These are phyloP conservation scores for Acropora tenuis DNA, from an alignment of 64 coral and sea anemone species.

Conservation along the genomic window DNA sequence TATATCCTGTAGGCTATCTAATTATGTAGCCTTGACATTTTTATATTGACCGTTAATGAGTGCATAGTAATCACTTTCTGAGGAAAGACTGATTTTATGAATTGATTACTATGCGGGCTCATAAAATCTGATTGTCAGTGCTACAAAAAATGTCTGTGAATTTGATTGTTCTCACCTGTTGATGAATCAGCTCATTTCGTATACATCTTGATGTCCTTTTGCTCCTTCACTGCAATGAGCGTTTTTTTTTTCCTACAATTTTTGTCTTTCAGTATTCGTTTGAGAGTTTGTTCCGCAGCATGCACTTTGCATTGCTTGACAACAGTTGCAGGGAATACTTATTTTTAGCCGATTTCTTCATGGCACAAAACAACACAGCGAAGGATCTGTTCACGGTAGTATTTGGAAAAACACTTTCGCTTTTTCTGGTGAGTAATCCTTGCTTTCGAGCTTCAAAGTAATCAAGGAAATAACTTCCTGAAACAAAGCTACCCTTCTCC, in stretches of 20 bases:
- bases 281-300: slow-evolving; percentile 93
- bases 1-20: no score
- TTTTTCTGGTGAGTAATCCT: slow-evolving; percentile 84
- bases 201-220: neutral
- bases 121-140: no score
- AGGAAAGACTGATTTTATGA: no score
- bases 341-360: slow-evolving; percentile 95
- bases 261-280: slow-evolving; percentile 87
- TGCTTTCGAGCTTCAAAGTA: neutral
- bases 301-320: slow-evolving; percentile 92
- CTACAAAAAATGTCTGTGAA: no score
- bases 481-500: no score
- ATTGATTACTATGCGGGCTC: no score
- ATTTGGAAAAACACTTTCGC: slow-evolving; percentile 92
- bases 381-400: slow-evolving; percentile 91
- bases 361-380: slow-evolving; percentile 78
- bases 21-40: no score
- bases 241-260: neutral
- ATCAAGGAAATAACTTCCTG: no score
- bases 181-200: neutral
- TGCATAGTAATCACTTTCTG: no score
- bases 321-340: slow-evolving; percentile 96
- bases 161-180: no score
- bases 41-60: no score
- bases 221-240: no score